Percentiles rank a stretch among this genome's conserved stretches.
phyloP scores from a whole-genome alignment of 2,113 vertebrate species.

The Chloropsis cyanopogon region DNA sequence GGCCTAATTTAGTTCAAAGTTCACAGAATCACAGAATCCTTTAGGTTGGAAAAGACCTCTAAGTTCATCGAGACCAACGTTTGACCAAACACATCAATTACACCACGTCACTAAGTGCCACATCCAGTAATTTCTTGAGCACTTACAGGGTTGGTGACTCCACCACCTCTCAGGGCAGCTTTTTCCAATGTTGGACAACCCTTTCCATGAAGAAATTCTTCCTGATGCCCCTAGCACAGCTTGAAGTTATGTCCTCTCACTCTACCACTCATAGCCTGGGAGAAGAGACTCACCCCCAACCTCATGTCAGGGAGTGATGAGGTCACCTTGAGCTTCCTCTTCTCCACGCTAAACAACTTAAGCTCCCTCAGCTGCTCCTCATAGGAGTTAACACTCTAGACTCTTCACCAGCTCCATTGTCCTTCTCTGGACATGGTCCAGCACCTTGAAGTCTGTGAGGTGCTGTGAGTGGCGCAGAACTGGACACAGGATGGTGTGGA shows the following conservation, averaged over 20 bases:
- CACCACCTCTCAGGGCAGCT: background rate
- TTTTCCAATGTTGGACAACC: background rate
- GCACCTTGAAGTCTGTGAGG: background rate
- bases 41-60: background rate
- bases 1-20: background rate
- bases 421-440: background rate
- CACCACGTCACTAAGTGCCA: too few species aligned
- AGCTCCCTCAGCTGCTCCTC: background rate
- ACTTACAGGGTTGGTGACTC: background rate
- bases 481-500: too few species aligned
- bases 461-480: background rate
- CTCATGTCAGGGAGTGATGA: background rate
- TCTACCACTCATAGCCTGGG: background rate
- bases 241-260: background rate
- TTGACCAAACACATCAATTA: rapidly evolving
- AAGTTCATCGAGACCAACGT: background rate
- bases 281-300: background rate
- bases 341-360: background rate
- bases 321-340: background rate
- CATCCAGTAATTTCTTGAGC: background rate
- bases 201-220: background rate
- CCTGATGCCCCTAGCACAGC: too few species aligned
- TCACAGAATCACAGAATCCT: background rate
- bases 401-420: background rate
- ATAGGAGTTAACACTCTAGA: background rate